Percentiles rank a stretch among this genome's conserved stretches.
These are phyloP conservation scores for Drusus annulatus DNA, from an alignment of 1,140 invertebrate species.

Conservation along the genomic window DNA sequence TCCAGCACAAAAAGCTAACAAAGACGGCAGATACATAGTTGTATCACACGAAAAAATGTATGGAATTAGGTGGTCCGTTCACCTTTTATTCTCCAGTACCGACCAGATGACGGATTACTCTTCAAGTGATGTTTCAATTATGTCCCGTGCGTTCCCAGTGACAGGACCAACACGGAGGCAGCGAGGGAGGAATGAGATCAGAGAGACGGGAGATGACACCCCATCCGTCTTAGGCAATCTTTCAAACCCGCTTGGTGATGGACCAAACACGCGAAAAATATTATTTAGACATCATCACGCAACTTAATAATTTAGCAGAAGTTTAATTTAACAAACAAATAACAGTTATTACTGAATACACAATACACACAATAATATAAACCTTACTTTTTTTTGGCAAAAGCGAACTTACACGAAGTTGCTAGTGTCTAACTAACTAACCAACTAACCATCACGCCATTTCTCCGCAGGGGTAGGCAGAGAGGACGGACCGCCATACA, in stretches of 20 bases:
- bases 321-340: too few relatives aligned
- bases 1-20: not conserved
- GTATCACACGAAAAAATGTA: not conserved
- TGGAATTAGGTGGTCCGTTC: not conserved
- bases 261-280: too few relatives aligned
- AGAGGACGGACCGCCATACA: too few relatives aligned
- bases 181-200: not conserved
- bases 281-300: too few relatives aligned
- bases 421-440: too few relatives aligned
- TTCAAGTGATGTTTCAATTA: constrained; percentile 10
- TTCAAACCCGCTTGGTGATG: not conserved
- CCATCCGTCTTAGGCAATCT: not conserved
- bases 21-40: not conserved
- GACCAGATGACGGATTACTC: not conserved
- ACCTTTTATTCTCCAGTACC: not conserved
- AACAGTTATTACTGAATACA: too few relatives aligned
- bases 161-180: not conserved
- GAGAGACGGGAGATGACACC: not conserved
- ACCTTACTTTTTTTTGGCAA: too few relatives aligned
- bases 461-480: too few relatives aligned
- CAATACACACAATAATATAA: too few relatives aligned
- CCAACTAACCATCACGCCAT: too few relatives aligned
- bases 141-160: not conserved
- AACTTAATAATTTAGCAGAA: too few relatives aligned
- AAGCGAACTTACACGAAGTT: too few relatives aligned